Base-by-base conservation (phyloP, 2,888 invertebrate genomes). In the Eueremaeus valkanovi region DNA sequence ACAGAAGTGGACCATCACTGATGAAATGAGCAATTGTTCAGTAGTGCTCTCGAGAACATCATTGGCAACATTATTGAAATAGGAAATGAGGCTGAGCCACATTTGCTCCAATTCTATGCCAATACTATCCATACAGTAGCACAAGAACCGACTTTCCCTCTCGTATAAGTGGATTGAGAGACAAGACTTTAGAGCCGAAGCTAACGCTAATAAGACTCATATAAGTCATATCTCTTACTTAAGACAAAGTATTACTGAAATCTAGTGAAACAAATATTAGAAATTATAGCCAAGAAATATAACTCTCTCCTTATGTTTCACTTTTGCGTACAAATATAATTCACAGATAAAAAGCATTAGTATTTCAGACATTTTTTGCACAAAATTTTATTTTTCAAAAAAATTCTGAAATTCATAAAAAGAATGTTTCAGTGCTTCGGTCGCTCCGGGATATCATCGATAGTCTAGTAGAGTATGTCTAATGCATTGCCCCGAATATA, bases 391-490 rank as follows among this genome's bases (percentile, higher is more conserved):
- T 36, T 36, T 36, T 11, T 24, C 6, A 27, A 55, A 13, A 55
- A 55, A 55, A 24, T 6, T 24, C 24, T 55, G 1, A 27, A 55
- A 55, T 27, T 55, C 27, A 11, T n/a, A 18, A 11, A 27, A 36
- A 51, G 16, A 63, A 63, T 33, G 33, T 63, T 27, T 6, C 31
- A 33, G 13, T 33, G 31, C 16, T 63, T 33, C 24, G 18, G 33
- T 63, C 5, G 63, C 63, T 33, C n/a, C 29, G 36, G 63, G 63
- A 33, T 63, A 63, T 63, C 33, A 63, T 63, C 63, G 33, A 31
- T 63, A 63, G 63, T 63, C 31, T 33, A 13, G 63, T 36, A 63
- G 63, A 27, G 55, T 27, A 24, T n/a, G 27, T 55, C 27, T 55
- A 55, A 55, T 55, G 55, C 24, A 55, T 49, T 49, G 49, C 49